phyloP scores from a whole-genome alignment of 2,797 vertebrate genomes.

The Pseudochirops corinnae region DNA sequence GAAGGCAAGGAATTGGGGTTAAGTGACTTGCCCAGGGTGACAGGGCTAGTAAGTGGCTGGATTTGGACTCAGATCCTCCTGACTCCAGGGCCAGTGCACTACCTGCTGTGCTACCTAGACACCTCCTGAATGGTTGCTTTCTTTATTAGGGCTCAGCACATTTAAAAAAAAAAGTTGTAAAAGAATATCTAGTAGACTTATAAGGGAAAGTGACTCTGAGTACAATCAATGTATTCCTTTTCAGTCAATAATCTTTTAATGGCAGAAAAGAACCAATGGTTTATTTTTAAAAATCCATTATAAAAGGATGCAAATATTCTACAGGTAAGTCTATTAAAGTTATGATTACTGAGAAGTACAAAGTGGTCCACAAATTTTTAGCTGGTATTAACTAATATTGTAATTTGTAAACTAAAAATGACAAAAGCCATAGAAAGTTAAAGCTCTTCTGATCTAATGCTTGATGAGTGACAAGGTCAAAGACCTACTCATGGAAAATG shows the following conservation, averaged over 20 bases:
- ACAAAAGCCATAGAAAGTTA: not conserved
- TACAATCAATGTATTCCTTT: constrained; percentile 2
- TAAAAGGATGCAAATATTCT: not conserved
- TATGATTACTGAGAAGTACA: not conserved
- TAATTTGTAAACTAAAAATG: not conserved
- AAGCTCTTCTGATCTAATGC: not conserved
- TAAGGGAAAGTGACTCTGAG: not conserved
- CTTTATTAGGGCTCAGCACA: not conserved
- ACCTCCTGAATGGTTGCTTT: not conserved
- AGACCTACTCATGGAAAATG: not conserved
- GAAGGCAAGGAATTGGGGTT: no score
- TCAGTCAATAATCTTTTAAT: not conserved
- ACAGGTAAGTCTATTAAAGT: constrained; percentile 7
- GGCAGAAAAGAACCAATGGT: not conserved
- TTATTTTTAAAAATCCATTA: constrained; percentile 12
- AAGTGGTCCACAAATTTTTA: constrained; percentile 5
- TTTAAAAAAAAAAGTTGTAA: not conserved
- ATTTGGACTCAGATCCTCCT: no score
- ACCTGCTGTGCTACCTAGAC: no score
- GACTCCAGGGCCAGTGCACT: no score
- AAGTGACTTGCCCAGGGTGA: no score
- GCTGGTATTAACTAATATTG: not conserved
- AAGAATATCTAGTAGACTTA: not conserved
- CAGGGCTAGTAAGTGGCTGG: no score
- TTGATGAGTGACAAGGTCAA: not conserved